Evolutionary conservation across 2,888 invertebrate genomes (phyloP).

Genomic region (Phymatocera aterrima): DNA sequence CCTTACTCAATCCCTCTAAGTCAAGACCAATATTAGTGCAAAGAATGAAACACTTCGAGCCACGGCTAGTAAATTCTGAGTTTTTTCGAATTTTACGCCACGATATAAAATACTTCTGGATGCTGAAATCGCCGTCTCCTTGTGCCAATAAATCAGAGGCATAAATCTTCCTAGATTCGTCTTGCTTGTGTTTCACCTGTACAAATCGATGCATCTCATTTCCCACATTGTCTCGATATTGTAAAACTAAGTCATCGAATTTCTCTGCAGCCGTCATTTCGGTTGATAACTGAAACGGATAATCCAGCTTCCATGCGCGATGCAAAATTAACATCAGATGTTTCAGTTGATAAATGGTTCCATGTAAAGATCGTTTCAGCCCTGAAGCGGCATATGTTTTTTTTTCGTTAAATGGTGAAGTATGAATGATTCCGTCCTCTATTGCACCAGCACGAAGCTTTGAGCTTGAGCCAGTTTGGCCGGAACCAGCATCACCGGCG

Average conservation of each 20-base stretch:
- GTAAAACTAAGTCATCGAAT: conserved; percentile 46
- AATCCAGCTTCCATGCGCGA: conserved; percentile 29
- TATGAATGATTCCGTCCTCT: neutral
- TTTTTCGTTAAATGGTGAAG: neutral
- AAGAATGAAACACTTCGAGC: neutral
- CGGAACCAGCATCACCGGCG: neutral
- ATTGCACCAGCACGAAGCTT: neutral
- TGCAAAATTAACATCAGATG: conserved; percentile 47
- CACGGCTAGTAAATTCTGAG: neutral
- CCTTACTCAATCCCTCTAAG: neutral
- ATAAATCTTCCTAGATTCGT: neutral
- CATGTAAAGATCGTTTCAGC: conserved; percentile 16
- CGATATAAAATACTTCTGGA: conserved; percentile 5
- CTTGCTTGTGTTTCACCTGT: conserved; percentile 10
- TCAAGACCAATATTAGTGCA: neutral
- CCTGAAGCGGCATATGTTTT: neutral
- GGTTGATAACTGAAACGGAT: conserved; percentile 44
- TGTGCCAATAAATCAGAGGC: neutral
- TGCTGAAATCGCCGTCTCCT: neutral
- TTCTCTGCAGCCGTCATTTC: conserved; percentile 45
- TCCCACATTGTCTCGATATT: neutral
- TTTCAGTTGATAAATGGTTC: conserved; percentile 45
- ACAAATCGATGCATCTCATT: neutral
- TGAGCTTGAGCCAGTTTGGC: neutral
- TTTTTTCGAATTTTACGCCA: neutral